Evolutionary conservation across 2,888 invertebrate genomes (phyloP).

Genomic region (Philopedon plagiatum): DNA sequence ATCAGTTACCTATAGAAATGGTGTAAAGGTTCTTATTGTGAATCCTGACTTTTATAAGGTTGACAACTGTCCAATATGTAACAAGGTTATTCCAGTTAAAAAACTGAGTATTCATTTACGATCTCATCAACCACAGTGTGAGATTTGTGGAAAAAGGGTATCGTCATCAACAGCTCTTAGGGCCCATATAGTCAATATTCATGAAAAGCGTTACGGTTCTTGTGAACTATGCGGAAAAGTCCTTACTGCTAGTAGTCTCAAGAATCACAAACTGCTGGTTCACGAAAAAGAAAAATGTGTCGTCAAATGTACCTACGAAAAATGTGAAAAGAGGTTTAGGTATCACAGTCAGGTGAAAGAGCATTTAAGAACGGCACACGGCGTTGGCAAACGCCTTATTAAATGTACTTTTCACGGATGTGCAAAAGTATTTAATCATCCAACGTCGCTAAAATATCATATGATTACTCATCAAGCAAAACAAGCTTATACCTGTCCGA

Average conservation of each 20-base stretch:
- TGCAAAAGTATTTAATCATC: constrained; percentile 47
- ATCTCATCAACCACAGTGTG: neutral
- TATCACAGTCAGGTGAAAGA: neutral
- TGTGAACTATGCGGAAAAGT: neutral
- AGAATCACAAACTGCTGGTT: neutral
- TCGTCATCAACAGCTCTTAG: neutral
- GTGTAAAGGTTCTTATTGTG: too few species aligned
- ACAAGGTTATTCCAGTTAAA: neutral
- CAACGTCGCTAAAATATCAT: constrained; percentile 46
- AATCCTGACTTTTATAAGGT: too few species aligned
- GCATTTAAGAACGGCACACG: neutral
- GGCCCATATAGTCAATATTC: neutral
- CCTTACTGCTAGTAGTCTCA: neutral
- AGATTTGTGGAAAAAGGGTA: neutral
- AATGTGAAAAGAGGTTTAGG: constrained; percentile 43
- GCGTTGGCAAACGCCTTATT: neutral
- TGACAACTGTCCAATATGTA: too few species aligned
- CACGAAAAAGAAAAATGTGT: neutral
- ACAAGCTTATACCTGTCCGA: constrained; percentile 35
- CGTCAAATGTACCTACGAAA: constrained; percentile 28
- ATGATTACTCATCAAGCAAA: constrained; percentile 5
- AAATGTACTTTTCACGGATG: constrained; percentile 40
- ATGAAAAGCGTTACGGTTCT: neutral
- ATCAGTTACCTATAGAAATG: too few species aligned
- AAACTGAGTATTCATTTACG: neutral